Percentiles rank a stretch among this genome's conserved stretches.
Evolutionary conservation across 2,888 invertebrate genomes (phyloP).

Genomic region (Drosophila histrio): DNA sequence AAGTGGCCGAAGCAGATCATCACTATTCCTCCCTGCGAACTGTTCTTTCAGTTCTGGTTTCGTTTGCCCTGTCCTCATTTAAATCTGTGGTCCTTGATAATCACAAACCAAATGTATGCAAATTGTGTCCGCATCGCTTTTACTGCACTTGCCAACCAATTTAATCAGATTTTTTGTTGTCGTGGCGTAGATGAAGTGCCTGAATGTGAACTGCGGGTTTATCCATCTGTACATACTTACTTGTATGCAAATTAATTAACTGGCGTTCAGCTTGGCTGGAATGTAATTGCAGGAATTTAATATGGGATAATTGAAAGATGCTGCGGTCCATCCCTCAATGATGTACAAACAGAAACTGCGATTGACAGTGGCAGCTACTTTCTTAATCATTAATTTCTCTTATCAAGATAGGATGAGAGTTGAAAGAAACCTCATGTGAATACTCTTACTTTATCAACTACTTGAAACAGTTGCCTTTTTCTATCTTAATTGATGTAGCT

Average conservation of each 20-base stretch:
- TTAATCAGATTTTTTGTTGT: slow-evolving; percentile 62
- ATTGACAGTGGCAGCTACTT: slow-evolving; percentile 4
- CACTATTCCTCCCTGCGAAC: slow-evolving; percentile 3
- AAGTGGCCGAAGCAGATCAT: slow-evolving; percentile 22
- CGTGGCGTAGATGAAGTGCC: slow-evolving; percentile 12
- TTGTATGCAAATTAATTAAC: slow-evolving; percentile 69
- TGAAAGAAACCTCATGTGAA: not conserved
- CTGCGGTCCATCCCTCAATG: not conserved
- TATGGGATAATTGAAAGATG: slow-evolving; percentile 46
- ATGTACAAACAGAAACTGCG: slow-evolving; percentile 4
- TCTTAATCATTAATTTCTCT: not conserved
- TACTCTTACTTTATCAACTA: not conserved
- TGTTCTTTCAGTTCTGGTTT: not conserved
- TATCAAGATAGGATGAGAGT: not conserved
- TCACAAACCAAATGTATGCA: slow-evolving; percentile 74
- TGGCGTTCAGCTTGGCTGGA: slow-evolving; percentile 42
- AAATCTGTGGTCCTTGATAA: slow-evolving; percentile 73
- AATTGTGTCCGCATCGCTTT: slow-evolving; percentile 56
- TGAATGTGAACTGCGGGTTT: slow-evolving; percentile 10
- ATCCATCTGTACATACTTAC: slow-evolving; percentile 24
- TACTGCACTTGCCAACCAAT: slow-evolving; percentile 57
- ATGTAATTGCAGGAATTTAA: slow-evolving; percentile 55
- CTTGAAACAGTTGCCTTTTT: not conserved
- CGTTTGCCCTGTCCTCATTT: slow-evolving; percentile 45
- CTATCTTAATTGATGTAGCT: not conserved